Percentiles rank a stretch among this genome's conserved stretches.
phyloP scores from a whole-genome alignment of 2,797 vertebrate species.

The Knipowitschia caucasica region DNA sequence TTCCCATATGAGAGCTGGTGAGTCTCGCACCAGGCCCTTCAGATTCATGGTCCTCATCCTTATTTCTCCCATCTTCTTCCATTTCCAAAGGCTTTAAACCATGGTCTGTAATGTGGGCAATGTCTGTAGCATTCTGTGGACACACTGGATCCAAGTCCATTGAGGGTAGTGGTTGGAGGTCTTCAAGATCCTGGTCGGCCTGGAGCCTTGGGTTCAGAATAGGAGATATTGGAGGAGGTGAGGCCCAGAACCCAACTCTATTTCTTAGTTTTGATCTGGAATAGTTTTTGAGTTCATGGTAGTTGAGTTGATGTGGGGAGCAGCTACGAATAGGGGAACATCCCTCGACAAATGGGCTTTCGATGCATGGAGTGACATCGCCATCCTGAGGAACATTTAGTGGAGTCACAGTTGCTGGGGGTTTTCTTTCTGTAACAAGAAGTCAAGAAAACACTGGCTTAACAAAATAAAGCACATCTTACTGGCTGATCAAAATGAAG shows the following conservation, averaged over 20 bases:
- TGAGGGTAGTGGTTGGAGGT: conserved; percentile 32
- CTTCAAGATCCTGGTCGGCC: conserved; percentile 65
- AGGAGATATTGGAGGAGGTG: conserved; percentile 76
- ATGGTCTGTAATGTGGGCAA: conserved; percentile 6
- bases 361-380: conserved; percentile 63
- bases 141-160: conserved; percentile 57
- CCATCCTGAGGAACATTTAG: conserved; percentile 65
- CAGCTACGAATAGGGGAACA: conserved; percentile 90
- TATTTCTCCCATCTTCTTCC: conserved; percentile 67
- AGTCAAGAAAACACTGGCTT: neutral
- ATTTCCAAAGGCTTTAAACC: conserved; percentile 49
- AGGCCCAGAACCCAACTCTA: conserved; percentile 66
- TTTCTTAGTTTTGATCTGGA: conserved; percentile 57
- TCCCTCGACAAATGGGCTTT: conserved; percentile 89
- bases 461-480: too few species aligned
- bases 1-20: conserved; percentile 82
- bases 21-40: conserved; percentile 61
- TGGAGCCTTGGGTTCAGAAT: conserved; percentile 75
- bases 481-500: conserved; percentile 68
- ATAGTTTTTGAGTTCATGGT: conserved; percentile 51
- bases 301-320: conserved; percentile 73
- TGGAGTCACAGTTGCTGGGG: conserved; percentile 76
- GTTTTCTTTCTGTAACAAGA: conserved; percentile 77
- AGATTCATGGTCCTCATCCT: conserved; percentile 76
- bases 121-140: neutral